Conservation (phyloP, 35 echinoderm and acorn worm species). For the Strongylocentrotus purpuratus region DNA sequence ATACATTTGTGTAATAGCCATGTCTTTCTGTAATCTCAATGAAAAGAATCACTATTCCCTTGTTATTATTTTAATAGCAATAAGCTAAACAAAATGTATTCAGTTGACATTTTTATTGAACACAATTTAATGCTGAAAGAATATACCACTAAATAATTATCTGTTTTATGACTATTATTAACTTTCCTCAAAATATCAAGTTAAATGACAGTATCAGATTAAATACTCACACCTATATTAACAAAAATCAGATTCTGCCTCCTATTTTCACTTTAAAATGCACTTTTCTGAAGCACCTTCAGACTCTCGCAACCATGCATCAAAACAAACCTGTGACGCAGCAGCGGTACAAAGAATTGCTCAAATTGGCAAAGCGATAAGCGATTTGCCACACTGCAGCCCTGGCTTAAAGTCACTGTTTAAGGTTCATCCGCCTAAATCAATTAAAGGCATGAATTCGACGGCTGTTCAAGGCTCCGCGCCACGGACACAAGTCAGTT, state of each 20-base stretch:
- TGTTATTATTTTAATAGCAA: no score
- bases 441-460: conserved; percentile 6
- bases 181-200: not conserved
- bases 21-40: no score
- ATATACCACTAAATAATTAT: no score
- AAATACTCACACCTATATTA: not conserved
- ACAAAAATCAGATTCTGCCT: not conserved
- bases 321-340: conserved; percentile 16
- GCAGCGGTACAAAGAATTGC: not conserved
- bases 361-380: not conserved
- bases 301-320: not conserved
- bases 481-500: not conserved
- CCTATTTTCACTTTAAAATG: not conserved
- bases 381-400: not conserved
- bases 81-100: no score
- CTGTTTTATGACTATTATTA: no score
- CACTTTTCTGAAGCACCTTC: not conserved
- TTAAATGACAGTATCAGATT: not conserved
- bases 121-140: no score
- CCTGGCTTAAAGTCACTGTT: not conserved
- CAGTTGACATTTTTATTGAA: no score
- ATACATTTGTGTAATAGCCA: no score
- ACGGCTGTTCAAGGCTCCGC: not conserved
- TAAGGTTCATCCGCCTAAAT: not conserved
- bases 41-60: no score